These are phyloP conservation scores for Dromius quadrimaculatus DNA, from an alignment of 2,888 invertebrate genomes.

Conservation along the genomic window DNA sequence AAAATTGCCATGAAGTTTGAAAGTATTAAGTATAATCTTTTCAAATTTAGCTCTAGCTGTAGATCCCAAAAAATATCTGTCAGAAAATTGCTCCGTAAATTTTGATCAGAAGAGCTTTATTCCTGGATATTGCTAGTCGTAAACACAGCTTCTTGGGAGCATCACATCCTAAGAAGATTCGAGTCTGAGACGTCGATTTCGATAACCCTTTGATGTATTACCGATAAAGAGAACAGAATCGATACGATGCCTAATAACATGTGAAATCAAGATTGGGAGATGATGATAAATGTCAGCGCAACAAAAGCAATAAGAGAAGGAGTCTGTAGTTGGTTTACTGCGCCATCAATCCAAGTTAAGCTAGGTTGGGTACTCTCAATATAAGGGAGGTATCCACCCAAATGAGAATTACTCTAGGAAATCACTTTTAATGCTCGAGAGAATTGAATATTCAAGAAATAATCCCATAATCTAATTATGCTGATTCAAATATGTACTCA, in stretches of 20 bases:
- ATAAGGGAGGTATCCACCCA: background rate
- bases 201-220: conserved; percentile 37
- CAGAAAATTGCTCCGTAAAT: conserved; percentile 29
- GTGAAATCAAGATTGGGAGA: conserved; percentile 33
- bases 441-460: background rate
- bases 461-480: background rate
- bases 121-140: conserved; percentile 19
- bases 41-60: conserved; percentile 18
- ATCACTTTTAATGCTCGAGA: background rate
- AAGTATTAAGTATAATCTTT: conserved; percentile 10
- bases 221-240: conserved; percentile 34
- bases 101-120: conserved; percentile 15
- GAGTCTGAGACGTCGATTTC: conserved; percentile 33
- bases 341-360: conserved; percentile 42
- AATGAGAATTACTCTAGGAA: background rate
- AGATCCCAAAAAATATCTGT: conserved; percentile 34
- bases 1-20: conserved; percentile 11
- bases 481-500: background rate
- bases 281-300: conserved; percentile 41
- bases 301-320: conserved; percentile 32
- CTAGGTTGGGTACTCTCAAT: background rate
- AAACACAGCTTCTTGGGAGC: conserved; percentile 7
- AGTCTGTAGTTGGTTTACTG: conserved; percentile 34
- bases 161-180: conserved; percentile 29
- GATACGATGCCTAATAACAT: conserved; percentile 35